These are phyloP conservation scores for Peromyscus eremicus DNA, from an alignment of 2,797 vertebrate species.

Conservation along the genomic window DNA sequence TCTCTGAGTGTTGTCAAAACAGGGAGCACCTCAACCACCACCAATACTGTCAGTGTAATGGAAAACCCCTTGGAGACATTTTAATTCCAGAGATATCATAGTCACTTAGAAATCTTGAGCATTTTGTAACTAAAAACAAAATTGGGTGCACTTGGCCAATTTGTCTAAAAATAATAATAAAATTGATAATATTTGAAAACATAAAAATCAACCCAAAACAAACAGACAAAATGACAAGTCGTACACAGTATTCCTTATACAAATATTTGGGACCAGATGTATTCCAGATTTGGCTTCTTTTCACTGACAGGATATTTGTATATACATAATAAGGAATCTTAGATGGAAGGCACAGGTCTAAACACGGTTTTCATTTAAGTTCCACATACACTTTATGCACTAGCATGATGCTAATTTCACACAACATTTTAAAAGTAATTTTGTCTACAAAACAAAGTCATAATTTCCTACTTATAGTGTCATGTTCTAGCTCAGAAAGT, in stretches of 20 bases:
- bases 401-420: background rate
- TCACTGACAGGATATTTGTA: background rate
- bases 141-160: background rate
- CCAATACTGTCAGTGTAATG: conserved; percentile 43
- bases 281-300: background rate
- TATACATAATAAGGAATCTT: background rate
- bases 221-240: conserved; percentile 1
- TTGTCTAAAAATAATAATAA: conserved; percentile 43
- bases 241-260: background rate
- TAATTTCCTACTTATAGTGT: background rate
- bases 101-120: background rate
- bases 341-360: background rate
- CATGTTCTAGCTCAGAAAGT: background rate
- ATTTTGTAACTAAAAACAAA: conserved; percentile 38
- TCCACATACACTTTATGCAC: background rate
- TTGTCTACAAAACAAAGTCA: background rate
- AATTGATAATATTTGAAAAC: background rate
- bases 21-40: background rate
- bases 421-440: background rate
- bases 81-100: conserved; percentile 12
- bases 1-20: background rate
- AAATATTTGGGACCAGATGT: background rate
- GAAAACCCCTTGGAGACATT: conserved; percentile 18
- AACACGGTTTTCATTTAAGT: background rate
- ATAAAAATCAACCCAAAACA: conserved; percentile 49